These are phyloP conservation scores for Cylindroiulus punctatus DNA, from an alignment of 2,888 invertebrate species.

Conservation along the genomic window DNA sequence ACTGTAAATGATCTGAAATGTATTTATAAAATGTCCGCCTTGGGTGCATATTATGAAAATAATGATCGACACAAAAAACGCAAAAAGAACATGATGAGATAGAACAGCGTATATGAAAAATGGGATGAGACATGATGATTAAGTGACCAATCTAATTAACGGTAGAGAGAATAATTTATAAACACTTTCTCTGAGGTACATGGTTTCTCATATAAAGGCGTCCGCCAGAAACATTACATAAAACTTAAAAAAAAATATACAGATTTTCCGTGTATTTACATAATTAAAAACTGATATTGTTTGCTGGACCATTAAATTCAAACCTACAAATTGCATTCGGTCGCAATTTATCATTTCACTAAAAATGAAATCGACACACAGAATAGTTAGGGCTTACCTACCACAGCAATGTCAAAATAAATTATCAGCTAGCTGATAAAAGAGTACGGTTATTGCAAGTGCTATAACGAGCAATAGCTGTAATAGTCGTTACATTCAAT, in stretches of 20 bases:
- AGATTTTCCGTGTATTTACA: conserved; percentile 45
- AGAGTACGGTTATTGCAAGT: not conserved
- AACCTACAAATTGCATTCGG: conserved; percentile 9
- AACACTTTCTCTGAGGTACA: conserved; percentile 47
- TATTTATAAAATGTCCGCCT: not conserved
- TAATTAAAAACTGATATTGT: conserved; percentile 30
- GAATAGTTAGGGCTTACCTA: not conserved
- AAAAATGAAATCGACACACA: not conserved
- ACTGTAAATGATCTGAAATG: conserved; percentile 11
- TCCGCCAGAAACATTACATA: conserved; percentile 26
- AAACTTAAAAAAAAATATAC: conserved; percentile 40
- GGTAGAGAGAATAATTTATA: conserved; percentile 47
- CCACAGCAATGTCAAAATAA: not conserved
- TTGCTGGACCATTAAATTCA: not conserved
- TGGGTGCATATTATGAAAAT: not conserved
- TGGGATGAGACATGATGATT: conserved; percentile 38
- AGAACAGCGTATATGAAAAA: not conserved
- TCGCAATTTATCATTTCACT: not conserved
- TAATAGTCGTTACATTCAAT: not conserved
- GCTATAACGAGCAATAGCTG: not conserved
- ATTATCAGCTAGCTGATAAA: not conserved
- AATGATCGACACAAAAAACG: not conserved
- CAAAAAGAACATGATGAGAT: not conserved
- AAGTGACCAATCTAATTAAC: conserved; percentile 45
- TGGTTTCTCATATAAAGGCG: conserved; percentile 45